These are phyloP conservation scores for Paralvinella palmiformis DNA, from an alignment of 1,140 invertebrate genomes.

Conservation along the genomic window DNA sequence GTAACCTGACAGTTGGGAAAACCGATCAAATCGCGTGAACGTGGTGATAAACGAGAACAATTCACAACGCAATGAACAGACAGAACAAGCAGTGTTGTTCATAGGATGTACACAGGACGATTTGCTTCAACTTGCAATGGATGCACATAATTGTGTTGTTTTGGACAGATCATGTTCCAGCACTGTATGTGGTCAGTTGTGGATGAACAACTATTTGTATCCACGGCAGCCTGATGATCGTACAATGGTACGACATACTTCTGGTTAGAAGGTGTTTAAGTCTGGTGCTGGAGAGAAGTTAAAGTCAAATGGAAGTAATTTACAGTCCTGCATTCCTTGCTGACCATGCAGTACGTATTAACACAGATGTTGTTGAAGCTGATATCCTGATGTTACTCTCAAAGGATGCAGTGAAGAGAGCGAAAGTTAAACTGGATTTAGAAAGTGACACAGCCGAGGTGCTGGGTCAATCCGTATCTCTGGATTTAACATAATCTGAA, in stretches of 20 bases:
- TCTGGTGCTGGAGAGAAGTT: constrained; percentile 21
- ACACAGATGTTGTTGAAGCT: constrained; percentile 21
- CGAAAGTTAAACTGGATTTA: constrained; percentile 22
- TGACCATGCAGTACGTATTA: constrained; percentile 13
- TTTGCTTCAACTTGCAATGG: constrained; percentile 16
- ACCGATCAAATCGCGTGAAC: constrained; percentile 11
- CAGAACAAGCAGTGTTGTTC: constrained; percentile 20
- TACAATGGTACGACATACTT: constrained; percentile 4
- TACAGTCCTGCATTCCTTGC: constrained; percentile 11
- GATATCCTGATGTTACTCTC: constrained; percentile 23
- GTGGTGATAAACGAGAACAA: background rate
- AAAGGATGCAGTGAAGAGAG: constrained; percentile 17
- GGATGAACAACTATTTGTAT: constrained; percentile 19
- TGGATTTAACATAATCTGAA: constrained; percentile 23
- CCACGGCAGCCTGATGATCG: constrained; percentile 10
- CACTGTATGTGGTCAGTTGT: constrained; percentile 18
- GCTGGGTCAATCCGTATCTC: constrained; percentile 16
- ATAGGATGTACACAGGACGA: constrained; percentile 17
- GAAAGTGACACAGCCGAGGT: constrained; percentile 22
- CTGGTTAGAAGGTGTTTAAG: constrained; percentile 20
- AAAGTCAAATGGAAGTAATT: constrained; percentile 14
- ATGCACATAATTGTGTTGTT: constrained; percentile 23
- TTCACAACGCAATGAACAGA: constrained; percentile 11
- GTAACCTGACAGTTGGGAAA: constrained; percentile 27
- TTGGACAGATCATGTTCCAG: constrained; percentile 23